Base-by-base conservation (phyloP, 2,888 invertebrate species). In the Monopis laevigella region DNA sequence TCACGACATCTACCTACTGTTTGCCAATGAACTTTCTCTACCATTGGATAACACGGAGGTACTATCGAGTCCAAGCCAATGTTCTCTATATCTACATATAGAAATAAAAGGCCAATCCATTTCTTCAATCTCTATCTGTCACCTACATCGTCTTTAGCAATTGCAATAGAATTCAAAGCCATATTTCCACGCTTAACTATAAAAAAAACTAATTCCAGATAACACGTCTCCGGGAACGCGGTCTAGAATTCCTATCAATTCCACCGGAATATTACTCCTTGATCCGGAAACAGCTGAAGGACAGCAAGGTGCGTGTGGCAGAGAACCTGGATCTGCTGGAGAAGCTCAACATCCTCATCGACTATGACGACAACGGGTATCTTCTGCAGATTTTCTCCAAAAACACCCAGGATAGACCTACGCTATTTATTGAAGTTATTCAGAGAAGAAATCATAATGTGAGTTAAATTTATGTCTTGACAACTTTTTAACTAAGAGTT, bases 291-390 rank as follows among this genome's bases (percentile, higher is more conserved):
- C 86, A 87, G 43, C 80, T 99, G 5, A 83, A 87, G 48, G 63
- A 73, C 10, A 92, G 95, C 51, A 89, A 89, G 56, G 89, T 95
- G 11, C 86, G 87, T 56, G 87, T 98, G 34, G 83, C 83, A 0
- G 98, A 99, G 69, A 93, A 96, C 58, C 77, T 99, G 51, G 87
- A 90, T 51, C 81, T 84, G 12, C 77, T 97, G 40, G 84, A 96
- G 78, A 88, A 93, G 57, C 80, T 98, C 46, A 92, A 93, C 62
- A 99, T 99, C 52, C 82, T 99, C 39, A 90, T 99, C 44, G 99
- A 99, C 66, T 99, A 93, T 61, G 99, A 99, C 60, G 98, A 99
- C 56, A 85, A 98, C 50, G 99, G 99, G 0, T 99, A 99, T 65
- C 82, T 99, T 39, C 85, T 99, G 49, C 99, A 99, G 83, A 96